A percentile compares a stretch with the other conserved stretches of the same genome.
Evolutionary conservation across 2,888 invertebrate genomes (phyloP).

Genomic region (Rhabditophanes sp.): DNA sequence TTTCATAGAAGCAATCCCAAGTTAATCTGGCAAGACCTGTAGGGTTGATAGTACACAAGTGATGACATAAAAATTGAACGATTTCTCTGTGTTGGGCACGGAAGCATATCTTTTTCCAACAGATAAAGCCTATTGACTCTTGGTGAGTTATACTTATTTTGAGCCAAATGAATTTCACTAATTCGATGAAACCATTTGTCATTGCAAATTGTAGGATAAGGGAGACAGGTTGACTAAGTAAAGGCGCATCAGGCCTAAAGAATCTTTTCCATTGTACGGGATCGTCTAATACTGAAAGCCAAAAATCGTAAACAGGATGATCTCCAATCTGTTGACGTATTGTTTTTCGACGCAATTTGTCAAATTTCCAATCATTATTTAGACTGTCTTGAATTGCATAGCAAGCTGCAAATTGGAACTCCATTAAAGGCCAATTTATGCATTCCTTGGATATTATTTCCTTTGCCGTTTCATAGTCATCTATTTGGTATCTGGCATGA

Average conservation of each 20-base stretch:
- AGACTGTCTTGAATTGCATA: constrained; percentile 22
- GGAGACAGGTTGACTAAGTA: constrained; percentile 13
- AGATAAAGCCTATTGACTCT: constrained; percentile 13
- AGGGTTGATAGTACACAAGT: constrained; percentile 13
- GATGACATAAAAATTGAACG: constrained; percentile 14
- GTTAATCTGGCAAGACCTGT: constrained; percentile 16
- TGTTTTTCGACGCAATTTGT: constrained; percentile 17
- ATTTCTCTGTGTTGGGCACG: constrained; percentile 14
- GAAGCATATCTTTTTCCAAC: constrained; percentile 21
- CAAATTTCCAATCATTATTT: constrained; percentile 13
- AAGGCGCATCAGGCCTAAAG: constrained; percentile 14
- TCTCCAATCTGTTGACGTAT: constrained; percentile 16
- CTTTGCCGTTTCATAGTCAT: constrained; percentile 18
- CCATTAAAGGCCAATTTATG: constrained; percentile 20
- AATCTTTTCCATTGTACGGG: constrained; percentile 11
- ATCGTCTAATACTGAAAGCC: constrained; percentile 21
- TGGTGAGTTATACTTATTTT: constrained; percentile 8
- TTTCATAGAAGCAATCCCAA: constrained; percentile 21
- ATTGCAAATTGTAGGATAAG: constrained; percentile 19
- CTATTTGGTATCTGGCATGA: constrained; percentile 12
- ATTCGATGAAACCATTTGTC: constrained; percentile 15
- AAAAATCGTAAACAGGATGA: constrained; percentile 20
- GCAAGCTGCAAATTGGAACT: constrained; percentile 28
- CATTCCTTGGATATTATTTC: constrained; percentile 14
- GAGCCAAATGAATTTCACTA: constrained; percentile 13